These are phyloP conservation scores for Globia sparganii DNA, from an alignment of 2,888 invertebrate genomes.

Conservation along the genomic window DNA sequence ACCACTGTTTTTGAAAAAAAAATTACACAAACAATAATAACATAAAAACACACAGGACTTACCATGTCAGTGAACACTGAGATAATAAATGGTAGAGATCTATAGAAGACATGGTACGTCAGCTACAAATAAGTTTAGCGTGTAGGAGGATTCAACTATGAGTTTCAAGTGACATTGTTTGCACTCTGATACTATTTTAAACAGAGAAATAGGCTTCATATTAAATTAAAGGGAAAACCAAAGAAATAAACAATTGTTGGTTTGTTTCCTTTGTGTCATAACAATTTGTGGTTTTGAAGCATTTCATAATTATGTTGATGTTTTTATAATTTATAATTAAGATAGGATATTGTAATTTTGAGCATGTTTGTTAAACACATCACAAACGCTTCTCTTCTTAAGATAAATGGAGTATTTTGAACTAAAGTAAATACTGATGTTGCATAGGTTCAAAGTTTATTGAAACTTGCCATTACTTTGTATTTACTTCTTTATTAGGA, in stretches of 20 bases:
- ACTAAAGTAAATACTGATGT: neutral
- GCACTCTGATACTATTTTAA: slow-evolving; percentile 11
- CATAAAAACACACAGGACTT: no score
- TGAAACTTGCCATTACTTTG: neutral
- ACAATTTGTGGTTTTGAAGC: slow-evolving; percentile 32
- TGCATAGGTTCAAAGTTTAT: neutral
- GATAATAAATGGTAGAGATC: neutral
- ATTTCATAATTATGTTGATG: slow-evolving; percentile 10
- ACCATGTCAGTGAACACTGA: slow-evolving; percentile 3
- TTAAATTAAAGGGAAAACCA: slow-evolving; percentile 25
- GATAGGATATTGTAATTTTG: neutral
- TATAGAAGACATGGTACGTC: neutral
- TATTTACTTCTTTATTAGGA: slow-evolving; percentile 6
- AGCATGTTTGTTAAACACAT: neutral
- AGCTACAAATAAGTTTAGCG: neutral
- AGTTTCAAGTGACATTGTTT: neutral
- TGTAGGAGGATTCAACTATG: neutral
- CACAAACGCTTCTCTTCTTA: no score
- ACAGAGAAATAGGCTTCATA: slow-evolving; percentile 4
- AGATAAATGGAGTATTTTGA: neutral
- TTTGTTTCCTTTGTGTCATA: slow-evolving; percentile 3
- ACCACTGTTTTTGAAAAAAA: neutral
- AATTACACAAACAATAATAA: no score
- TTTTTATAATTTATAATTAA: slow-evolving; percentile 14
- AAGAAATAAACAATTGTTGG: slow-evolving; percentile 8